Evolutionary conservation across 2,797 vertebrate species (phyloP).

Genomic region (Margarornis squamiger): DNA sequence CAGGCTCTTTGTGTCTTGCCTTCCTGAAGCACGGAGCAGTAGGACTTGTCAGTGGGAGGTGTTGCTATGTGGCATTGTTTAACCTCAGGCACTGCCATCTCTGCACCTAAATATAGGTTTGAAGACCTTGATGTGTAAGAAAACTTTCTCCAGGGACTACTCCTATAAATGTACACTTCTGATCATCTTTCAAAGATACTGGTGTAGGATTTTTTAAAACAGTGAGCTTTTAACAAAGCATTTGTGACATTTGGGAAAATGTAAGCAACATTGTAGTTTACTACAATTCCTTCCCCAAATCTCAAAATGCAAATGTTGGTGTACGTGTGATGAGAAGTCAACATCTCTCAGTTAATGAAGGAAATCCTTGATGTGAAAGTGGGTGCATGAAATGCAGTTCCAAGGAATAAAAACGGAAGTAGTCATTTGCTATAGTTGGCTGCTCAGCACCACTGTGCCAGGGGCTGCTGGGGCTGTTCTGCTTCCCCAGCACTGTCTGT

Average conservation of each 20-base stretch:
- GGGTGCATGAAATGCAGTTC: neutral
- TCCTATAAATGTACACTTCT: neutral
- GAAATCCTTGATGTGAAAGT: neutral
- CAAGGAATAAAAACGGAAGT: neutral
- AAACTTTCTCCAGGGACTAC: neutral
- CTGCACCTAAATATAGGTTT: neutral
- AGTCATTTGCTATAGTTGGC: neutral
- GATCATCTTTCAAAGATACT: neutral
- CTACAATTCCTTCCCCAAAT: neutral
- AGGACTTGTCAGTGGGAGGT: neutral
- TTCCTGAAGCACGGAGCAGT: neutral
- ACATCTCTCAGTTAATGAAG: neutral
- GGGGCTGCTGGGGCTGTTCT: neutral
- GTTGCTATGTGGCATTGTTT: neutral
- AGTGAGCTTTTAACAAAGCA: neutral
- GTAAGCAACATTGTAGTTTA: fast-evolving
- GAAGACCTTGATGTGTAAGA: neutral
- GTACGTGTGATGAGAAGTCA: neutral
- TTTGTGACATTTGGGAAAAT: neutral
- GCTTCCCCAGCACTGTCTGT: neutral
- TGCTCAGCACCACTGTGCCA: neutral
- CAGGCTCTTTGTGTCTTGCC: neutral
- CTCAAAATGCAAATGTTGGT: neutral
- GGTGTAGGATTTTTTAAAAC: neutral
- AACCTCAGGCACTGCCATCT: neutral